These are phyloP conservation scores for Tragelaphus buxtoni DNA, from an alignment of 2,113 vertebrate genomes.

Conservation along the genomic window DNA sequence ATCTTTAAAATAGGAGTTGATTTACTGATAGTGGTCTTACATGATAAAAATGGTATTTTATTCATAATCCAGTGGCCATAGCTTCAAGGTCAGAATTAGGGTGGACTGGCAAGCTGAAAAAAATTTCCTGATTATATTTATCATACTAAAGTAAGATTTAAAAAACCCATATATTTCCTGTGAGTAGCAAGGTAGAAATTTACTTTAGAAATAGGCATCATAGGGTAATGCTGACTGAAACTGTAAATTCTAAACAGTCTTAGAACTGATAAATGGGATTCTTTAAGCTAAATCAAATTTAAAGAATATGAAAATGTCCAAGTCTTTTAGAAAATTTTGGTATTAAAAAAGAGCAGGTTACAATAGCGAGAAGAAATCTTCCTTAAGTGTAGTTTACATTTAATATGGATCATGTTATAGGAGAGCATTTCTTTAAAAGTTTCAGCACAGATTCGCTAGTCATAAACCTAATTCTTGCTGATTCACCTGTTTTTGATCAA, in stretches of 20 bases:
- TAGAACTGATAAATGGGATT: background rate
- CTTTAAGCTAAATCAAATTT: background rate
- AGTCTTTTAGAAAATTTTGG: background rate
- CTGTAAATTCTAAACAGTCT: background rate
- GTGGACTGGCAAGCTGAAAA: background rate
- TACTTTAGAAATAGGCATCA: background rate
- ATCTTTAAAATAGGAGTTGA: too few species aligned
- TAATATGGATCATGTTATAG: background rate
- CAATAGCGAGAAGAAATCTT: background rate
- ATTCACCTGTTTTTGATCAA: background rate
- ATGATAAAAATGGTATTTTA: background rate
- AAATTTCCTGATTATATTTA: background rate
- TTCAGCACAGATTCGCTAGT: background rate
- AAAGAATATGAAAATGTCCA: background rate
- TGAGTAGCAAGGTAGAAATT: background rate
- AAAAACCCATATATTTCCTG: background rate
- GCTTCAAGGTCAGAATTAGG: background rate
- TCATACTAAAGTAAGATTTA: background rate
- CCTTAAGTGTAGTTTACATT: background rate
- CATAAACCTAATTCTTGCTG: background rate
- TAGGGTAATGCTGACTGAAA: background rate
- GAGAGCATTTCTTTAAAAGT: background rate
- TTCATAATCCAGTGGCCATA: background rate
- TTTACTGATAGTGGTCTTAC: background rate
- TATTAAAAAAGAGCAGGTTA: background rate